Conservation (phyloP, 2,113 vertebrate species). For the Gymnorhina tibicen region DNA sequence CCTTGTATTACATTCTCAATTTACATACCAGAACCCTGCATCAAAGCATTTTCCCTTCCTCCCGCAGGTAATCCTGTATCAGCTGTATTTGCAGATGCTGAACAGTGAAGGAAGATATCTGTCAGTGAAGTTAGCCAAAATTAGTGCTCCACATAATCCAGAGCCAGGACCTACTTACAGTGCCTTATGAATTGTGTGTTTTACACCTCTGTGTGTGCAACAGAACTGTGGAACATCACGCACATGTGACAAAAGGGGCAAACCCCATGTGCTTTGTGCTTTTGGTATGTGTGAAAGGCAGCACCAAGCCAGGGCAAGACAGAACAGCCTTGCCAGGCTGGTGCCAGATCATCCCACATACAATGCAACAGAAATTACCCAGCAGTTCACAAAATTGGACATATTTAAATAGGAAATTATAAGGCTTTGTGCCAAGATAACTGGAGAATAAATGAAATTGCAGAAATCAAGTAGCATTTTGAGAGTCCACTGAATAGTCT, state of each 20-base stretch:
- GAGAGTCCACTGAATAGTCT: not conserved
- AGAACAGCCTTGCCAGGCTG: not conserved
- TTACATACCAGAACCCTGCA: not conserved
- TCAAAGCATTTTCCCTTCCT: not conserved
- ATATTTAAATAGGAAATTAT: not conserved
- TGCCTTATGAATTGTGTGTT: not conserved
- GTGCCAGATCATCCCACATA: not conserved
- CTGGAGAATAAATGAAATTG: not conserved
- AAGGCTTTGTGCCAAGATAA: not conserved
- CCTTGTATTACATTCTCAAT: not conserved
- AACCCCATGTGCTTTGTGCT: fast-evolving
- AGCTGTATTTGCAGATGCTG: not conserved
- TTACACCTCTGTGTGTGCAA: not conserved
- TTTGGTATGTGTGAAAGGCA: not conserved
- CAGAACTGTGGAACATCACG: not conserved
- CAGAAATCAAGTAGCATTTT: not conserved
- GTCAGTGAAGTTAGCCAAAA: not conserved
- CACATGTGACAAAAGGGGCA: not conserved
- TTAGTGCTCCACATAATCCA: not conserved
- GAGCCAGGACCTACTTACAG: not conserved
- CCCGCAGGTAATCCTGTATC: not conserved
- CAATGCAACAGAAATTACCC: not conserved
- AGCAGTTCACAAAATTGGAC: not conserved
- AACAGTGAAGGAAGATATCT: not conserved
- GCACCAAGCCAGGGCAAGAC: not conserved